These are phyloP conservation scores for Scolanthus callimorphus DNA, from an alignment of 92 coral and sea anemone species.

Conservation along the genomic window DNA sequence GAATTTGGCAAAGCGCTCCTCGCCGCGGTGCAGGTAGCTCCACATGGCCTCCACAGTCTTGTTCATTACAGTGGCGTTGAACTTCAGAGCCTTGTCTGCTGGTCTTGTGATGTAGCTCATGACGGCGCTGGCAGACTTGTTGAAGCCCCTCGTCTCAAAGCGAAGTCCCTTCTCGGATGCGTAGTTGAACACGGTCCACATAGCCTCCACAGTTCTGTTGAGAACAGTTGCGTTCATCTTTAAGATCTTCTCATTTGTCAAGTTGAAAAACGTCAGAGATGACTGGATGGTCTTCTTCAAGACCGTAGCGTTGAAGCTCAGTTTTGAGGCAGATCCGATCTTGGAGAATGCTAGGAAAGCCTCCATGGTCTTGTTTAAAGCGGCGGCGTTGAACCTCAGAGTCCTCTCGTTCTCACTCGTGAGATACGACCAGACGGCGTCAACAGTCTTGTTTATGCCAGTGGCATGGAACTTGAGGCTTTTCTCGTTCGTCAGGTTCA, in stretches of 20 bases:
- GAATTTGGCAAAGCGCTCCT: conserved; percentile 50
- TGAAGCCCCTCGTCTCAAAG: conserved; percentile 51
- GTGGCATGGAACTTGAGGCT: conserved; percentile 75
- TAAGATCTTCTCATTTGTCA: conserved; percentile 51
- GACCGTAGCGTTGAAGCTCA: conserved; percentile 64
- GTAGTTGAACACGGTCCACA: conserved; percentile 46
- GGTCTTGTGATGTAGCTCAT: conserved; percentile 37
- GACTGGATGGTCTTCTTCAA: conserved; percentile 58
- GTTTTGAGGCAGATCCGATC: conserved; percentile 17
- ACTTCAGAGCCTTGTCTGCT: conserved; percentile 53
- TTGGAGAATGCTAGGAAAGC: conserved; percentile 61
- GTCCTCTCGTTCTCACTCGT: conserved; percentile 52
- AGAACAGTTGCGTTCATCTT: conserved; percentile 61
- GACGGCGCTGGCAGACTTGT: conserved; percentile 53
- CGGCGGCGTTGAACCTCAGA: conserved; percentile 64
- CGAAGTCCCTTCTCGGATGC: conserved; percentile 48
- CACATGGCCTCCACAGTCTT: conserved; percentile 50
- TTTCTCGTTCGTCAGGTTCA: conserved; percentile 40
- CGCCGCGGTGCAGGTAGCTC: conserved; percentile 25
- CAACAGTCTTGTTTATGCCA: conserved; percentile 55
- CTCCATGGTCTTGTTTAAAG: conserved; percentile 52
- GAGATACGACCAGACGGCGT: conserved; percentile 67
- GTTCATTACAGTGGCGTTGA: conserved; percentile 64
- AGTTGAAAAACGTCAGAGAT: conserved; percentile 56
- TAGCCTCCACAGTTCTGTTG: conserved; percentile 54